Evolutionary conservation across 2,113 vertebrate genomes (phyloP).

Genomic region (Motacilla alba): DNA sequence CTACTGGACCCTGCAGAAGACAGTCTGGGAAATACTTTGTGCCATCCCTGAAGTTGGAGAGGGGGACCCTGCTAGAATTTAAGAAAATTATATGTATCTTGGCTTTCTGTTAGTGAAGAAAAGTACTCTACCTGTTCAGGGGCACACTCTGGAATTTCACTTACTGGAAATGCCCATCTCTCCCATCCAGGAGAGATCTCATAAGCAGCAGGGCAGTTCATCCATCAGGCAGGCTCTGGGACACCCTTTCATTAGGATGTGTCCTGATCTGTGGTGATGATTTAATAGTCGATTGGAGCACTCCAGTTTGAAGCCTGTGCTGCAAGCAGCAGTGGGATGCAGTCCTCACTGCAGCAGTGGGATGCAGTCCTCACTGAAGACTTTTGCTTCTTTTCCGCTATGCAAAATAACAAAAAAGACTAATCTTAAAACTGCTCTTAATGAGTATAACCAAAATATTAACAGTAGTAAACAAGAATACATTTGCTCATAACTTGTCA

Average conservation of each 20-base stretch:
- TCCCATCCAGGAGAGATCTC: neutral
- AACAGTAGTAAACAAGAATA: constrained; percentile 54
- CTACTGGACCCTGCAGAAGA: neutral
- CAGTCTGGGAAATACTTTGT: neutral
- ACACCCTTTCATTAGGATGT: neutral
- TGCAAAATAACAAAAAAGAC: constrained; percentile 68
- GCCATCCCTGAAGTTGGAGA: neutral
- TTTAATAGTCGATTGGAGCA: neutral
- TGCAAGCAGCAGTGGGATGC: neutral
- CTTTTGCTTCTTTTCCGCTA: constrained; percentile 35
- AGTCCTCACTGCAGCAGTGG: neutral
- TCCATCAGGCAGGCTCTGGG: neutral
- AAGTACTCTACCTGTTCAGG: neutral
- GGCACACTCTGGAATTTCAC: neutral
- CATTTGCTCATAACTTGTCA: constrained; percentile 61
- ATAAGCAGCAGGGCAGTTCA: neutral
- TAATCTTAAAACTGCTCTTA: constrained; percentile 70
- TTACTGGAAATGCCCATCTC: neutral
- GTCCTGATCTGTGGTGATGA: neutral
- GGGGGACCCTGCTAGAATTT: neutral
- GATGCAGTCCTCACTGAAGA: neutral
- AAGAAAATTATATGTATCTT: neutral
- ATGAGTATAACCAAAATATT: constrained; percentile 70
- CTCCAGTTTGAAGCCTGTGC: neutral
- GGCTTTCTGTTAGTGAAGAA: neutral